These are phyloP conservation scores for Hepsetus odoe DNA, from an alignment of 2,113 vertebrate species.

Conservation along the genomic window DNA sequence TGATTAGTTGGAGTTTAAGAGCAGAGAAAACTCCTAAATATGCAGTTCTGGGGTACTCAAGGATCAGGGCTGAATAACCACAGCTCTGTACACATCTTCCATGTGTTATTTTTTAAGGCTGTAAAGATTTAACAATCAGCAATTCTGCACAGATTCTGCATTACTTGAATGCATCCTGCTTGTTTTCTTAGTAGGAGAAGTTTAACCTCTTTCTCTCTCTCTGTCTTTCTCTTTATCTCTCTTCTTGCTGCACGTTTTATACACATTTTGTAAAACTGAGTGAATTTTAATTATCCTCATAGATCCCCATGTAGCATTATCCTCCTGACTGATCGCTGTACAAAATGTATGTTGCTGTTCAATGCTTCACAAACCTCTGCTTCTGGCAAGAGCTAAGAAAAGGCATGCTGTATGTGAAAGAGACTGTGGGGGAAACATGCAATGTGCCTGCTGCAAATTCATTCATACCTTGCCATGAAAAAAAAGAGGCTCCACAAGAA, in stretches of 20 bases:
- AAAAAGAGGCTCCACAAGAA: not conserved
- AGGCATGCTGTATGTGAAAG: slow-evolving; percentile 20
- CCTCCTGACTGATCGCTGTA: slow-evolving; percentile 23
- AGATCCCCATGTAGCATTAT: slow-evolving; percentile 43
- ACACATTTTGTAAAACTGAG: slow-evolving; percentile 42
- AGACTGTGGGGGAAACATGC: slow-evolving; percentile 29
- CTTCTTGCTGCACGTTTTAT: slow-evolving; percentile 53
- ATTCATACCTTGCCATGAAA: slow-evolving; percentile 10
- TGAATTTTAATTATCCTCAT: slow-evolving; percentile 37
- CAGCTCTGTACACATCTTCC: not conserved
- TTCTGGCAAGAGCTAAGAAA: slow-evolving; percentile 31
- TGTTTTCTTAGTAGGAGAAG: slow-evolving; percentile 32
- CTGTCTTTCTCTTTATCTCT: not conserved
- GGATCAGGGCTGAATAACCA: not conserved
- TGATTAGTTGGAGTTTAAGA: not conserved
- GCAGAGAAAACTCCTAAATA: not conserved
- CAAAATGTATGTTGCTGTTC: slow-evolving; percentile 36
- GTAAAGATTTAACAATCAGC: not conserved
- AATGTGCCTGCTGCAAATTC: slow-evolving; percentile 36
- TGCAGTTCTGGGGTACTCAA: not conserved
- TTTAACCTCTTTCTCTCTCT: not conserved
- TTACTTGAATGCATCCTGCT: slow-evolving; percentile 31
- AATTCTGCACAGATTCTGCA: slow-evolving; percentile 23
- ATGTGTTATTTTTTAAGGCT: not conserved
- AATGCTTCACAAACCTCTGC: slow-evolving; percentile 30